Percentiles rank a stretch among this genome's conserved stretches.
Conservation (phyloP, 2,113 vertebrate species). For the Trachemys scripta region DNA sequence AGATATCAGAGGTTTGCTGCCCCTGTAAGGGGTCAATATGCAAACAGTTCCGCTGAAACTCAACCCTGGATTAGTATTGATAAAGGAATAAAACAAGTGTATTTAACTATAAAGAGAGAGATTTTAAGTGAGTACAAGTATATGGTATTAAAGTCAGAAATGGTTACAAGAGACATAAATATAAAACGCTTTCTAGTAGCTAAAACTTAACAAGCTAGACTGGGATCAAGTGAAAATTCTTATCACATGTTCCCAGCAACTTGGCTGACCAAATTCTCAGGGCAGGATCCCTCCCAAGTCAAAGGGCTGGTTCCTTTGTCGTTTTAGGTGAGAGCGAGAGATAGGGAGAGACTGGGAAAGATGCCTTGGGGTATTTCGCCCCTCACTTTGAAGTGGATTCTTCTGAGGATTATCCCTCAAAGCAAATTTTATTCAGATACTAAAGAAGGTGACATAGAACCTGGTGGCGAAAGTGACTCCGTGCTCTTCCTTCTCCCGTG, state of each 20-base stretch:
- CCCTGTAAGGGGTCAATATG: background rate
- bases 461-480: background rate
- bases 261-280: no score
- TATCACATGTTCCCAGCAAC: no score
- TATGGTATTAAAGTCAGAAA: background rate
- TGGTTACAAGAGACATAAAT: background rate
- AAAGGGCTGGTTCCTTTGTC: background rate
- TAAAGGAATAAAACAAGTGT: background rate
- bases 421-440: background rate
- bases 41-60: background rate
- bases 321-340: background rate
- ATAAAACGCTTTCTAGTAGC: background rate
- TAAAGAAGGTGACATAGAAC: background rate
- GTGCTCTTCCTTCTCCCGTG: background rate
- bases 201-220: background rate
- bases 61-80: background rate
- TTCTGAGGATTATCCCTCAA: background rate
- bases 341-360: background rate
- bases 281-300: background rate
- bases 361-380: background rate
- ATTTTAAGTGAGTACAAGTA: background rate
- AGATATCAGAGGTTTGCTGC: background rate
- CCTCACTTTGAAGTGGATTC: background rate
- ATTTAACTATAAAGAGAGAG: background rate
- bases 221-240: background rate